A percentile compares a stretch with the other conserved stretches of the same genome.
These are phyloP conservation scores for Sebastes wilsoni DNA, from an alignment of 2,797 vertebrate genomes.

Conservation along the genomic window DNA sequence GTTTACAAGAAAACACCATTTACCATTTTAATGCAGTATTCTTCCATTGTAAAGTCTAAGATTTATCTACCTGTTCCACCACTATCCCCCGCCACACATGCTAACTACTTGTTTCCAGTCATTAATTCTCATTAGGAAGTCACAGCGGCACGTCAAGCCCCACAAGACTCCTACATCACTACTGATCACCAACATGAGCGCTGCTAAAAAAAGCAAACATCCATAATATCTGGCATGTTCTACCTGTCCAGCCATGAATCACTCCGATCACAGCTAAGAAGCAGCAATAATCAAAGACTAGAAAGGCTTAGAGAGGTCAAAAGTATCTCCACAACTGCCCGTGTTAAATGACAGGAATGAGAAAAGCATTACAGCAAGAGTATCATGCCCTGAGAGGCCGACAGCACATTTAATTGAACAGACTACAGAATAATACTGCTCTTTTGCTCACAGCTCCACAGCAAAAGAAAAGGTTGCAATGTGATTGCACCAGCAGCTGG, in stretches of 20 bases:
- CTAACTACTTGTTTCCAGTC: neutral
- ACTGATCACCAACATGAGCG: neutral
- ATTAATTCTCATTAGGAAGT: neutral
- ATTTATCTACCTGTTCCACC: neutral
- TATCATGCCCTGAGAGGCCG: constrained; percentile 12
- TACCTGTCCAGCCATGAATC: neutral
- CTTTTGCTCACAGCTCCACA: constrained; percentile 34
- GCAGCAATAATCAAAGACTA: neutral
- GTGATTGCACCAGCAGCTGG: constrained; percentile 65
- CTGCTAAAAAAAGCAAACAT: neutral
- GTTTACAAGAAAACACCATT: neutral
- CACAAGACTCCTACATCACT: neutral
- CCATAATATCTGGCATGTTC: neutral
- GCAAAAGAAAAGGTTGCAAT: constrained; percentile 23
- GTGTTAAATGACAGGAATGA: neutral
- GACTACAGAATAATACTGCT: constrained; percentile 24
- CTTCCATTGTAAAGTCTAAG: neutral
- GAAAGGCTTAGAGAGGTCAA: neutral
- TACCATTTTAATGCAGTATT: neutral
- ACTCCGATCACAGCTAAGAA: neutral
- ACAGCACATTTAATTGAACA: constrained; percentile 34
- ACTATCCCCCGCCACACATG: neutral
- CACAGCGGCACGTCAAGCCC: neutral
- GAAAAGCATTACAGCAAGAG: neutral
- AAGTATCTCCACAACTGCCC: too few relatives aligned